These are phyloP conservation scores for Eptesicus fuscus DNA, from an alignment of 2,113 vertebrate genomes.

Conservation along the genomic window DNA sequence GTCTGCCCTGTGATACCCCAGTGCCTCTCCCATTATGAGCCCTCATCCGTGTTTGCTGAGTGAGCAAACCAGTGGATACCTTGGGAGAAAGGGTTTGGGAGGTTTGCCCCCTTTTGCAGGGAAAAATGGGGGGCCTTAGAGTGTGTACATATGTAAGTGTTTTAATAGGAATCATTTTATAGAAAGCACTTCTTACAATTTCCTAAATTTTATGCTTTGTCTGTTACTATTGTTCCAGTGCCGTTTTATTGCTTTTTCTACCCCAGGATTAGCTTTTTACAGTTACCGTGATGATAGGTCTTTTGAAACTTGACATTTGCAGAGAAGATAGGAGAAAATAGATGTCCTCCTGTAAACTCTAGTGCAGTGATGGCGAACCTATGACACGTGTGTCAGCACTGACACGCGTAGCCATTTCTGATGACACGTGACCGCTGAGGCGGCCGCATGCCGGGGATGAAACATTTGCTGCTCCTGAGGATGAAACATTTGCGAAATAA, in stretches of 20 bases:
- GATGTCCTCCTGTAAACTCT: background rate
- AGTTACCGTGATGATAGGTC: background rate
- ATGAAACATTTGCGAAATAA: too few relatives aligned
- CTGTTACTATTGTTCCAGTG: background rate
- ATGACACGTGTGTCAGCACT: too few relatives aligned
- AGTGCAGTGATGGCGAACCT: too few relatives aligned
- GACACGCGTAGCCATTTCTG: too few relatives aligned
- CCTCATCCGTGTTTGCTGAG: background rate
- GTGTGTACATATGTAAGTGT: background rate
- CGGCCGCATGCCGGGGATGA: too few relatives aligned
- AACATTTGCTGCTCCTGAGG: too few relatives aligned
- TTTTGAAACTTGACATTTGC: background rate
- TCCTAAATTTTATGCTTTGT: slow-evolving; percentile 10
- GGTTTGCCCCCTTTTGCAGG: background rate
- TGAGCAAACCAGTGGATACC: background rate
- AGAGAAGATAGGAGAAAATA: background rate
- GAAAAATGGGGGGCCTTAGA: background rate
- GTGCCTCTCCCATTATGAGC: background rate
- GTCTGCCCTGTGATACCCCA: background rate
- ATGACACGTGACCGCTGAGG: too few relatives aligned
- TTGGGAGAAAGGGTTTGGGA: background rate
- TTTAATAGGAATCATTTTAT: slow-evolving; percentile 7
- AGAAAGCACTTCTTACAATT: slow-evolving; percentile 41
- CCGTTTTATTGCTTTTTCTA: background rate
- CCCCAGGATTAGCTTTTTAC: background rate